Conservation (phyloP, 2,888 invertebrate species). For the Conops quadrifasciatus region DNA sequence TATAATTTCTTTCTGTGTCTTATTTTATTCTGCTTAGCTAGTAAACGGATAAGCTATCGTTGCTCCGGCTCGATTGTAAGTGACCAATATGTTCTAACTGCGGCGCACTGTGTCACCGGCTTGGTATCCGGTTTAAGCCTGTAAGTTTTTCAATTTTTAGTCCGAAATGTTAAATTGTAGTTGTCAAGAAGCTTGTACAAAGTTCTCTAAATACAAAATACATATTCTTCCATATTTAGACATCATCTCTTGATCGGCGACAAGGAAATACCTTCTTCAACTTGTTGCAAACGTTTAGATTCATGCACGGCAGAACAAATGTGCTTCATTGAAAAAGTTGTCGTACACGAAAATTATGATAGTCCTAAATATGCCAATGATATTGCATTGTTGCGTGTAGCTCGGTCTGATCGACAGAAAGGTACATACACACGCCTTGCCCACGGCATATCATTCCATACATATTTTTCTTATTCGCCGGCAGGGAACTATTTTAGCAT, state of each 20-base stretch:
- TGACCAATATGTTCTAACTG: constrained; percentile 75
- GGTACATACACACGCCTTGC: constrained; percentile 7
- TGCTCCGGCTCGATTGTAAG: constrained; percentile 73
- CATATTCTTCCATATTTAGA: constrained; percentile 56
- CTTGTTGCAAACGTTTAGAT: constrained; percentile 60
- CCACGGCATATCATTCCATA: not conserved
- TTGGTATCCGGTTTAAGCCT: constrained; percentile 65
- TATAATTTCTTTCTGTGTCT: not conserved
- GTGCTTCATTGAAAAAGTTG: constrained; percentile 66
- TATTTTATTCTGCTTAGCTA: constrained; percentile 46
- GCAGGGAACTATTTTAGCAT: constrained; percentile 64
- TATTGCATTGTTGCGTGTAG: constrained; percentile 64
- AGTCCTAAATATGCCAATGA: constrained; percentile 68
- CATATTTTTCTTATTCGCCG: constrained; percentile 27
- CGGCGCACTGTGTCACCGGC: constrained; percentile 76
- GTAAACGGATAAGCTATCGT: constrained; percentile 58
- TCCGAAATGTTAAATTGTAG: constrained; percentile 59
- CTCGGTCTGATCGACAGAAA: constrained; percentile 58
- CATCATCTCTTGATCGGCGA: constrained; percentile 73
- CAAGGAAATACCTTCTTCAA: constrained; percentile 64
- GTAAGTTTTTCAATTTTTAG: constrained; percentile 53
- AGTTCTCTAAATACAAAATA: too few species aligned
- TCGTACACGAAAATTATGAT: constrained; percentile 68
- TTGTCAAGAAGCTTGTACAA: not conserved
- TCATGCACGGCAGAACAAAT: constrained; percentile 68